Conservation (phyloP, 2,797 vertebrate species). For the Falco peregrinus region DNA sequence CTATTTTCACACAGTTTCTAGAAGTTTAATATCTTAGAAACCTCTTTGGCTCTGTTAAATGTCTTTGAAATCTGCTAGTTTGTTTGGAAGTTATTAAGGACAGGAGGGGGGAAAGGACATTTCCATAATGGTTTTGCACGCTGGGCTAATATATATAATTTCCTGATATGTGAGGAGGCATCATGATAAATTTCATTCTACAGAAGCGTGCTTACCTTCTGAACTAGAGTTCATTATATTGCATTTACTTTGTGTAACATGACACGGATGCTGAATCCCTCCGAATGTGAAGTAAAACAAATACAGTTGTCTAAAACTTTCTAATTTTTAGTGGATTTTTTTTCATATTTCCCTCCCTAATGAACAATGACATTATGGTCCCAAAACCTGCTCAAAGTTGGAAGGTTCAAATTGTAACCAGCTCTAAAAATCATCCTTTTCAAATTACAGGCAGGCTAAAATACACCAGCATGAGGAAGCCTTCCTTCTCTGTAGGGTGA, state of each 20-base stretch:
- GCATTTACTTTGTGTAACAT: neutral
- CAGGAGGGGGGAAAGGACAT: neutral
- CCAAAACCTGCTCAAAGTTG: neutral
- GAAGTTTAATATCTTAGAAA: neutral
- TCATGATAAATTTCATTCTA: neutral
- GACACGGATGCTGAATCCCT: neutral
- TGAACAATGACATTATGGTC: neutral
- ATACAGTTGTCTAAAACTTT: neutral
- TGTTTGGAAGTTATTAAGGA: neutral
- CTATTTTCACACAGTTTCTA: conserved; percentile 10
- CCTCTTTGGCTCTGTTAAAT: neutral
- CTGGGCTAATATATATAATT: neutral
- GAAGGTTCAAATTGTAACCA: conserved; percentile 18
- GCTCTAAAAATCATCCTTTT: conserved; percentile 40
- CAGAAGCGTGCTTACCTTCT: neutral
- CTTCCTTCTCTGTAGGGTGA: neutral
- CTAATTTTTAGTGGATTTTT: neutral
- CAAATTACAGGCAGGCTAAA: neutral
- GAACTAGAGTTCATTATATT: neutral
- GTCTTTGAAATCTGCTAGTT: neutral
- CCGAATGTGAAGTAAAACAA: neutral
- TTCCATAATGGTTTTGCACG: neutral
- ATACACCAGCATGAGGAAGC: neutral
- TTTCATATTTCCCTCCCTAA: neutral
- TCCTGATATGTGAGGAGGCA: neutral